phyloP scores from a whole-genome alignment of 1,140 invertebrate species.

The Monomorium pharaonis region DNA sequence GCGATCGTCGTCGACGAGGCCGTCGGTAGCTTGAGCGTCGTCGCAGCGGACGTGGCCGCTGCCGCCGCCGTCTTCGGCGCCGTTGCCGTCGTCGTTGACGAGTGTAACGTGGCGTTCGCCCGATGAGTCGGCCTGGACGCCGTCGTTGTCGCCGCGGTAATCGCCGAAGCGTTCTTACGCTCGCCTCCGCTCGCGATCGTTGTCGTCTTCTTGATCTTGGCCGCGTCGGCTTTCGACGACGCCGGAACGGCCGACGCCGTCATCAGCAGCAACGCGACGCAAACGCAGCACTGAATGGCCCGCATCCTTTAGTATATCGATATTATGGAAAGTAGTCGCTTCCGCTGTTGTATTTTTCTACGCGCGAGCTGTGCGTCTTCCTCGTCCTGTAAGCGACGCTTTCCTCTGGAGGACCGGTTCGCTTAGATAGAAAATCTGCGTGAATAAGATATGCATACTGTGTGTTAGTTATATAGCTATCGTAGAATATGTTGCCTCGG shows the following conservation, averaged over 20 bases:
- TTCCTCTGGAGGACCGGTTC: neutral
- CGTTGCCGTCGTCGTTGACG: conserved; percentile 73
- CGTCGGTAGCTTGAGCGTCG: conserved; percentile 80
- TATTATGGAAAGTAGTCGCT: neutral
- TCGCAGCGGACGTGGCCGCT: conserved; percentile 56
- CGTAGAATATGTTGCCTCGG: too few relatives aligned
- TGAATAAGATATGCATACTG: neutral
- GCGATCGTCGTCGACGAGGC: conserved; percentile 75
- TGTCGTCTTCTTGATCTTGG: conserved; percentile 67
- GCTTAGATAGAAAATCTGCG: neutral
- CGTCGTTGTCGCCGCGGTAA: conserved; percentile 25
- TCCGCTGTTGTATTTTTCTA: conserved; percentile 1
- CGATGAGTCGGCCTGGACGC: conserved; percentile 5
- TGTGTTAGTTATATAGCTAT: neutral
- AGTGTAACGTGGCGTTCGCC: conserved; percentile 3
- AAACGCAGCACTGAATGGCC: conserved; percentile 28
- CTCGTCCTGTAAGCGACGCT: neutral
- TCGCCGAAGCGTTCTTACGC: conserved; percentile 69
- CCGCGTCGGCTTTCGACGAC: conserved; percentile 45
- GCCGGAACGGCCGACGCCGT: conserved; percentile 33
- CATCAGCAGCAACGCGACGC: conserved; percentile 30
- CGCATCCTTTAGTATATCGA: conserved; percentile 15
- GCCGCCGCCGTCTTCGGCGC: conserved; percentile 73
- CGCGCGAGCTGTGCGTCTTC: neutral
- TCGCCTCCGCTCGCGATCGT: conserved; percentile 54